Conservation (phyloP, 1,140 invertebrate genomes). For the Habropoda laboriosa region DNA sequence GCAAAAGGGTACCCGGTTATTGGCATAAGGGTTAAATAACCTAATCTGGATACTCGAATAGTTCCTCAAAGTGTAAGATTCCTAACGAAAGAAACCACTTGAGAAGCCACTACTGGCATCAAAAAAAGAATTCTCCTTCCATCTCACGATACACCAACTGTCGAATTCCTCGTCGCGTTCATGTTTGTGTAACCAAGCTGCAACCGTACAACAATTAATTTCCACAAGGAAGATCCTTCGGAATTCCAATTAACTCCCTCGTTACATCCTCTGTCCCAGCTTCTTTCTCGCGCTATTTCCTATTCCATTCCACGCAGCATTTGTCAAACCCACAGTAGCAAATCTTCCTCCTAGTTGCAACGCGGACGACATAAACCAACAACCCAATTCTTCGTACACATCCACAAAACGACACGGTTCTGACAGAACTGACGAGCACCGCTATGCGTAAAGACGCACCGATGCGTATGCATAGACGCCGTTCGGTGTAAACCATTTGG, state of each 20-base stretch:
- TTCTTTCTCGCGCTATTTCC: not conserved
- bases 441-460: slow-evolving; percentile 11
- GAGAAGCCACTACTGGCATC: not conserved
- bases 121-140: not conserved
- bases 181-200: not conserved
- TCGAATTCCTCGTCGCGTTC: not conserved
- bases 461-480: slow-evolving; percentile 37
- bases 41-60: too few species aligned
- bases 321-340: too few species aligned
- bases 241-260: not conserved
- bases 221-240: not conserved
- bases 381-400: not conserved
- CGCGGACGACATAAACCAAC: not conserved
- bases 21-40: too few species aligned
- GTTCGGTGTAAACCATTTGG: slow-evolving; percentile 41
- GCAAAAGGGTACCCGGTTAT: too few species aligned
- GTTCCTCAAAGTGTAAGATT: too few species aligned
- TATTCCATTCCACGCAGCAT: not conserved
- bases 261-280: not conserved
- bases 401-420: too few species aligned
- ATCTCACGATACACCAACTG: not conserved
- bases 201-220: slow-evolving; percentile 2
- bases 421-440: not conserved
- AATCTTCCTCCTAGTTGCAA: not conserved
- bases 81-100: not conserved